Evolutionary conservation across 2,797 vertebrate genomes (phyloP), one percentile per base, ranked within the genome.

Genomic region (Pteronotus mesoamericanus): DNA sequence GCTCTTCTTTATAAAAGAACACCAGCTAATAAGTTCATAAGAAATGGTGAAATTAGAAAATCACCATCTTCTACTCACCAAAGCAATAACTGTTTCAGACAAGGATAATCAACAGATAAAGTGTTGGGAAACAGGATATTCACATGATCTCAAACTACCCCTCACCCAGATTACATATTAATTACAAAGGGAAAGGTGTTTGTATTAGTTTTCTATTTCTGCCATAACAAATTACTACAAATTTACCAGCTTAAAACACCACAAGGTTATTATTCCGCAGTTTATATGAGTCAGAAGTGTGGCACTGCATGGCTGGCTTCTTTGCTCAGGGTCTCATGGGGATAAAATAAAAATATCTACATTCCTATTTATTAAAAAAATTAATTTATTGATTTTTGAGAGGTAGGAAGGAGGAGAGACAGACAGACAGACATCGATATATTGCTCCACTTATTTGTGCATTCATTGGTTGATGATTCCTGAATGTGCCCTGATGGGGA

Each of bases 31-130:
- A 94, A 80, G 44, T 84, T 46, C 75, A 11, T n/a, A 68, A 89
- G 18, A 90, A 89, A 42, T 86, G 42, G 22, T 86, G 79, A 34
- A 89, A 69, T 64, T 85, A 71, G 10, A 59, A 91, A 89, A 72
- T 69, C 39, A 91, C 24, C 11, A 48, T 39, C 77, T 97, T 71
- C 22, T 44, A 78, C 12, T 59, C 7, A 83, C 16, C 71, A 92
- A 93, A 88, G 34, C 64, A 71, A 53, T 82, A 91, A 93, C 46
- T 68, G 44, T 86, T 72, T 95, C 46, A 95, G 55, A 51, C 16
- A 84, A 78, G 21, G 8, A 66, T 88, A 48, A 85, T 86, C 84
- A 89, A 71, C 51, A 90, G 55, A n/a, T 29, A 55, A 93, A 91
- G 37, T 82, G 37, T 21, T 93, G 39, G 82, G 68, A 88, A 95